These are phyloP conservation scores for Amphiprion ocellaris DNA, from an alignment of 2,113 vertebrate species.

Conservation along the genomic window DNA sequence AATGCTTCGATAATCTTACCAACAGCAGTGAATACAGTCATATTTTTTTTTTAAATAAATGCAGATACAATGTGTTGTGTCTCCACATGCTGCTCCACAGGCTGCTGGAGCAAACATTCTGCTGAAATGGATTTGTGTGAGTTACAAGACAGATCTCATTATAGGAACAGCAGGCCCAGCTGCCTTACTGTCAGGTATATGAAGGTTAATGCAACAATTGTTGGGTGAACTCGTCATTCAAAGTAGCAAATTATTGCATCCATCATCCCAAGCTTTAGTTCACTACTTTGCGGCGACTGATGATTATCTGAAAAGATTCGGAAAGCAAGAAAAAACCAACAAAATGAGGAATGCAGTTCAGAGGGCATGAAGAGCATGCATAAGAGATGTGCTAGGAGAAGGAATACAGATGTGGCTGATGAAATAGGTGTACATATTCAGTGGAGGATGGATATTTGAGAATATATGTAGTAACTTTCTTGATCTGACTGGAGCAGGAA, in stretches of 20 bases:
- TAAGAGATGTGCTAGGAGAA: neutral
- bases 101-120: constrained; percentile 22
- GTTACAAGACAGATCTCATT: constrained; percentile 25
- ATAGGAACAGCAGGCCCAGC: constrained; percentile 51
- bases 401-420: neutral
- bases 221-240: constrained; percentile 14
- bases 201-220: constrained; percentile 44
- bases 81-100: constrained; percentile 6
- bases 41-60: neutral
- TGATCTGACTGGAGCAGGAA: constrained; percentile 34
- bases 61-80: constrained; percentile 14
- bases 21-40: constrained; percentile 1
- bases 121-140: constrained; percentile 32
- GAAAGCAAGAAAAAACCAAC: neutral
- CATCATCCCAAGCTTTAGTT: neutral
- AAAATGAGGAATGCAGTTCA: constrained; percentile 14
- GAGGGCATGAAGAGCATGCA: neutral
- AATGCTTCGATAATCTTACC: constrained; percentile 3
- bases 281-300: neutral
- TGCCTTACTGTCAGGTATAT: constrained; percentile 34
- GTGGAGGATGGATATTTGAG: neutral
- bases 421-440: neutral
- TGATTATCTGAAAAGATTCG: neutral
- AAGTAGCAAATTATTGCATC: constrained; percentile 7
- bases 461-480: constrained; percentile 30